These are phyloP conservation scores for Dendrophyllia cribrosa DNA, from an alignment of 64 coral and sea anemone genomes.

Conservation along the genomic window DNA sequence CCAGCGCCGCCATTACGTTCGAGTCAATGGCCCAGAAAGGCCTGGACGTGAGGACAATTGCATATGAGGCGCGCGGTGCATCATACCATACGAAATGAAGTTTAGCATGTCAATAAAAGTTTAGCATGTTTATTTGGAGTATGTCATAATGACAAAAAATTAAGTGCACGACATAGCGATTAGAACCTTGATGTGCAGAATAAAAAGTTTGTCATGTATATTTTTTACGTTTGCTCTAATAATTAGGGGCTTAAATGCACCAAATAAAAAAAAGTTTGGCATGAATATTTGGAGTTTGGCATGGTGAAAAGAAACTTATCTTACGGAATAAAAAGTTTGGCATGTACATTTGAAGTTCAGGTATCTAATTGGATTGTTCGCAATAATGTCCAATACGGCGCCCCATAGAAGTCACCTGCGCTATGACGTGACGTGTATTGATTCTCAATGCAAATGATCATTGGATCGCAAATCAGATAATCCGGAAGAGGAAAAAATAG, in stretches of 20 bases:
- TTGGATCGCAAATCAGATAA: no score
- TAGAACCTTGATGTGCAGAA: no score
- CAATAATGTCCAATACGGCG: not conserved
- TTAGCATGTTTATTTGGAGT: not conserved
- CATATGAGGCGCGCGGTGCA: constrained; percentile 32
- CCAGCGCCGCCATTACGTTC: constrained; percentile 38
- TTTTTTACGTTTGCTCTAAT: no score
- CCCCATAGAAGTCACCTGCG: not conserved
- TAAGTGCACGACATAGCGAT: not conserved
- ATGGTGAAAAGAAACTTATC: not conserved
- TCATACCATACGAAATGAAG: constrained; percentile 8
- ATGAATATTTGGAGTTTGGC: not conserved
- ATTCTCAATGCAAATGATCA: no score
- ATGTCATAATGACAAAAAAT: constrained; percentile 1
- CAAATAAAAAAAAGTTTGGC: not conserved
- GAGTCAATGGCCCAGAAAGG: constrained; percentile 40
- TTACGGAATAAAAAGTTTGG: not conserved
- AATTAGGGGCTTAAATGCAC: no score
- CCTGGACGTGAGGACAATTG: constrained; percentile 42
- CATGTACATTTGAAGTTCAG: not conserved
- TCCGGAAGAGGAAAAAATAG: no score
- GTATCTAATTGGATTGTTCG: not conserved
- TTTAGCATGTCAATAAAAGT: no score
- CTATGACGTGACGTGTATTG: no score
- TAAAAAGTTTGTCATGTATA: no score